Conservation (phyloP, 2,888 invertebrate genomes). For the Tillus elongatus region DNA sequence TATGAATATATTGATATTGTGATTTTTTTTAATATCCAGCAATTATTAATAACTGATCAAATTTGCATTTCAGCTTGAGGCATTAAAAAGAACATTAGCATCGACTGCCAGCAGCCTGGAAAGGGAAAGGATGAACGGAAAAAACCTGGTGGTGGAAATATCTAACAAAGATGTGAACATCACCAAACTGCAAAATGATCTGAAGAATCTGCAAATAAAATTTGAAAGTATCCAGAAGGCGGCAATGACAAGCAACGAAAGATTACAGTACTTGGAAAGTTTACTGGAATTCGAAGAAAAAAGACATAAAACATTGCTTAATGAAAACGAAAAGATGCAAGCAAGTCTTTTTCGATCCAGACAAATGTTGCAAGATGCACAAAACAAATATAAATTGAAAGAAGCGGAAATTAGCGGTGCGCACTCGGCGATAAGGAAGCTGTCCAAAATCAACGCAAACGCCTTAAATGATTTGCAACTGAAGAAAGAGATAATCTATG, state of each 20-base stretch:
- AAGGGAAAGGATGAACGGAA: constrained; percentile 30
- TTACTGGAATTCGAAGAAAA: constrained; percentile 52
- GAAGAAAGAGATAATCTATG: constrained; percentile 52
- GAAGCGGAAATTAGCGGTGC: constrained; percentile 50
- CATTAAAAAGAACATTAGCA: constrained; percentile 44
- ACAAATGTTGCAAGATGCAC: constrained; percentile 42
- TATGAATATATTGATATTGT: no score
- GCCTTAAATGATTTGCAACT: constrained; percentile 45
- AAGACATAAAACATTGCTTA: constrained; percentile 42
- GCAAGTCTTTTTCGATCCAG: constrained; percentile 45
- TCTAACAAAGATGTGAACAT: constrained; percentile 23
- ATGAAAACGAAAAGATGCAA: constrained; percentile 46
- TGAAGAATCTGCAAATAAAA: constrained; percentile 42
- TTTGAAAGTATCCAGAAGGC: constrained; percentile 45
- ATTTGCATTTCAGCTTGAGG: constrained; percentile 43
- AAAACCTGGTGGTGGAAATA: constrained; percentile 27
- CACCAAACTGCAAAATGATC: constrained; percentile 22
- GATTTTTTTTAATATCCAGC: no score
- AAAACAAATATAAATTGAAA: constrained; percentile 44
- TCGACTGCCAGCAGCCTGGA: constrained; percentile 38
- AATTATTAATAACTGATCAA: no score
- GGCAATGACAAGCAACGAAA: constrained; percentile 48
- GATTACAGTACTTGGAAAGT: constrained; percentile 51
- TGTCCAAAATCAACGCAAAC: constrained; percentile 42
- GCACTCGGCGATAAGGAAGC: constrained; percentile 38